Percentiles rank a stretch among this genome's conserved stretches.
Evolutionary conservation across 2,888 invertebrate species (phyloP).

Genomic region (Penaeus monodon): DNA sequence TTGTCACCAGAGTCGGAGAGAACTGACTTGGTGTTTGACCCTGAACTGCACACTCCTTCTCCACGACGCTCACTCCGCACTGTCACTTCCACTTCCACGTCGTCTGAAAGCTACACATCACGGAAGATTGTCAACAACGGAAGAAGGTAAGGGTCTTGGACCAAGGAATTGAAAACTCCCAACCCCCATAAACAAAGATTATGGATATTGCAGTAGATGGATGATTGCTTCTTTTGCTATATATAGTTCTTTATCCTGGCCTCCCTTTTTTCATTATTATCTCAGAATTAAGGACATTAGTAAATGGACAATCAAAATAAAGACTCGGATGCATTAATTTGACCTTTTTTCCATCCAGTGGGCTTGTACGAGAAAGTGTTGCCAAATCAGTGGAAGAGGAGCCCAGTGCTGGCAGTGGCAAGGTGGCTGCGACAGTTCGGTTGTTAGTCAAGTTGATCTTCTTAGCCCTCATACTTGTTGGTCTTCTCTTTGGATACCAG

Average conservation of each 20-base stretch:
- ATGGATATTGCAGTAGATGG: not conserved
- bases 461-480: conserved; percentile 37
- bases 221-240: no score
- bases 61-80: conserved; percentile 50
- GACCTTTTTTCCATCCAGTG: no score
- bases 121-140: conserved; percentile 40
- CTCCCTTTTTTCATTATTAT: no score
- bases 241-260: no score
- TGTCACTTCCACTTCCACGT: conserved; percentile 25
- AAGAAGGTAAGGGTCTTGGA: conserved; percentile 30
- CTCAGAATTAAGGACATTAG: no score
- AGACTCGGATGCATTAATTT: no score
- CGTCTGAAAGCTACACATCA: conserved; percentile 19
- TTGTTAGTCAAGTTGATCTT: conserved; percentile 43
- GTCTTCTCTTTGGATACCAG: conserved; percentile 45
- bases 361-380: not conserved
- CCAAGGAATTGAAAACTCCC: no score
- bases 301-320: no score
- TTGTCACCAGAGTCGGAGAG: no score
- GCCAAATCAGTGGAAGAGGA: not conserved
- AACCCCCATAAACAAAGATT: no score
- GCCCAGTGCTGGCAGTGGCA: conserved; percentile 1
- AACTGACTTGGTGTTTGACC: conserved; percentile 27
- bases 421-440: conserved; percentile 29
- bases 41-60: conserved; percentile 49